Evolutionary conservation across 2,888 invertebrate species (phyloP).

Genomic region (Tenthredo amoena): DNA sequence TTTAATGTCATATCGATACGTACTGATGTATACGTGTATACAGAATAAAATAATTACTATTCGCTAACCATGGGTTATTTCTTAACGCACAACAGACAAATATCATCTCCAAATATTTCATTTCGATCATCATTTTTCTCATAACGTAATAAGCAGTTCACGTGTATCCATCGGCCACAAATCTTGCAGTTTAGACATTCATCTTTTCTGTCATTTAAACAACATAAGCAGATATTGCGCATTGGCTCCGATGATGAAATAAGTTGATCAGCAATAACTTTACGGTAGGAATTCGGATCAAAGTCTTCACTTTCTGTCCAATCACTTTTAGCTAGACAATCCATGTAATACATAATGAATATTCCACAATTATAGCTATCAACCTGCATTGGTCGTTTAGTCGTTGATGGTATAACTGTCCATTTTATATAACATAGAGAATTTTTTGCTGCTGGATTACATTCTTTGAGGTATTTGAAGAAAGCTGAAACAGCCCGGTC

Average conservation of each 20-base stretch:
- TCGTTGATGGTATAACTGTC: neutral
- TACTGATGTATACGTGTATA: too few relatives aligned
- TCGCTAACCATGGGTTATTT: neutral
- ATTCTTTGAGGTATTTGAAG: neutral
- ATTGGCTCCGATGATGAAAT: conserved; percentile 9
- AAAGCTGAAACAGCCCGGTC: conserved; percentile 4
- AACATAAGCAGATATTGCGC: conserved; percentile 9
- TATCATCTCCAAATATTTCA: neutral
- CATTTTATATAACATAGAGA: conserved; percentile 1
- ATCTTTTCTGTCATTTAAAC: neutral
- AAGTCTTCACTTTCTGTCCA: neutral
- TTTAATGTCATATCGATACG: too few relatives aligned
- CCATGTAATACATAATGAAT: conserved; percentile 48
- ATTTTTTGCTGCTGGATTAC: conserved; percentile 13
- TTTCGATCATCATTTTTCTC: neutral
- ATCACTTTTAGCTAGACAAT: conserved; percentile 33
- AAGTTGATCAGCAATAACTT: conserved; percentile 12
- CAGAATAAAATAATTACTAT: too few relatives aligned
- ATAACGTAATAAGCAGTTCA: neutral
- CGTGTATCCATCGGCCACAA: conserved; percentile 14
- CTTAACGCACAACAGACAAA: neutral
- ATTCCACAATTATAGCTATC: conserved; percentile 31
- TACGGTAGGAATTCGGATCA: conserved; percentile 20
- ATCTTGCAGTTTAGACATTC: conserved; percentile 6
- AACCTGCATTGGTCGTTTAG: conserved; percentile 23